Evolutionary conservation across 2,797 vertebrate species (phyloP), one percentile per base, ranked within the genome.

Genomic region (Perodicticus potto): DNA sequence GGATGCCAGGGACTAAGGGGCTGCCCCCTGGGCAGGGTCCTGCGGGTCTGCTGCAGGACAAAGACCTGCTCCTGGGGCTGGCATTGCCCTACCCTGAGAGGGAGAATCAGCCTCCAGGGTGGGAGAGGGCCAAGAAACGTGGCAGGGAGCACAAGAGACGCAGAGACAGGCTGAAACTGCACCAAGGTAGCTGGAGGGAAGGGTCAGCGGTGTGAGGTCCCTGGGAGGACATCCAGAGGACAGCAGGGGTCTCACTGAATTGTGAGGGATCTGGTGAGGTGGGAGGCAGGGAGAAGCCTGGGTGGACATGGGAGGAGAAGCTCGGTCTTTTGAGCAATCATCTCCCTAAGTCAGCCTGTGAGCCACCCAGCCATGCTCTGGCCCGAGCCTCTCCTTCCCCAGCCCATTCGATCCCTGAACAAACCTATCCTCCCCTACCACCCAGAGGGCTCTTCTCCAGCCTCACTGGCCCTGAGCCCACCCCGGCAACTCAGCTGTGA

Each of bases 111-210:
- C 98, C 99, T 1, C 98, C 98, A 0, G 99, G 98, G n/a, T 96
- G 98, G 23, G 98, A 98, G 93, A 99, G 99, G 93, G 98, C 98
- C 11, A 99, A 98, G 97, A 99, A 99, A 17, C 98, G 98, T 1
- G 97, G 98, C 89, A 98, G 98, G 70, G 99, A 99, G 29, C 98
- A 98, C 77, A 99, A 98, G 97, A 99, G 98, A 13, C 99, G 99
- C 74, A 99, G 98, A 89, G 99, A 99, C 86, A 99, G 99, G 94
- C 97, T 98, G 45, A 99, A 98, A 22, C 99, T 98, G 14, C 98
- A 98, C 86, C 98, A 99, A 99, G 99, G 99, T 99, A 98, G 89
- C 20, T 6, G 4, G 63, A 32, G 45, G n/a, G 65, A 22, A 32
- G 6, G 20, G 34, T 59, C 77, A 8, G 27, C 14, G 89, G 19